Evolutionary conservation across 2,113 vertebrate species (phyloP).

Genomic region (Gallinago undulata): DNA sequence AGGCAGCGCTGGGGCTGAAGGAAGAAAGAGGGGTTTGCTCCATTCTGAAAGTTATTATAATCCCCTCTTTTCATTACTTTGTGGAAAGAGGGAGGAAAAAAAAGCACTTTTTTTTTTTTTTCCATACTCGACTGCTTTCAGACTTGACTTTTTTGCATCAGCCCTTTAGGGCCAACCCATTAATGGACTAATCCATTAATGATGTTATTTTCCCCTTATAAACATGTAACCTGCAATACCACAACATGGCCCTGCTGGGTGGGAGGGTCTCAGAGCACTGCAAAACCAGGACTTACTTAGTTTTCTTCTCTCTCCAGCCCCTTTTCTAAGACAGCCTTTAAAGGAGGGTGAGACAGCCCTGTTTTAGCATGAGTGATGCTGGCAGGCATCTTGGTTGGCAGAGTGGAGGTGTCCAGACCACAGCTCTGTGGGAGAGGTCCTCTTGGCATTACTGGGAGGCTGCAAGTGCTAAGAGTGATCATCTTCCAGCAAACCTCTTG

Average conservation of each 20-base stretch:
- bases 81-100: neutral
- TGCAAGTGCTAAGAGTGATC: neutral
- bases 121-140: neutral
- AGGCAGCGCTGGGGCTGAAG: neutral
- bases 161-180: neutral
- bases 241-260: too few relatives aligned
- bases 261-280: neutral
- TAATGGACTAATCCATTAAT: too few relatives aligned
- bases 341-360: neutral
- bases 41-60: neutral
- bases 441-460: neutral
- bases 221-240: neutral
- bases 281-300: fast-evolving
- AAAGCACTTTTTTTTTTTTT: neutral
- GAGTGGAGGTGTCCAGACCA: neutral
- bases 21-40: neutral
- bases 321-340: neutral
- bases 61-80: neutral
- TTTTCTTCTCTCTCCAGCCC: neutral
- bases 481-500: neutral
- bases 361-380: neutral
- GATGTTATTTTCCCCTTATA: neutral
- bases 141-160: neutral
- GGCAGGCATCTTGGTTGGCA: neutral
- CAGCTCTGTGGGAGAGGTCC: neutral